Base-by-base conservation (phyloP, 2,797 vertebrate species). In the Hapalemur alaotrensis region DNA sequence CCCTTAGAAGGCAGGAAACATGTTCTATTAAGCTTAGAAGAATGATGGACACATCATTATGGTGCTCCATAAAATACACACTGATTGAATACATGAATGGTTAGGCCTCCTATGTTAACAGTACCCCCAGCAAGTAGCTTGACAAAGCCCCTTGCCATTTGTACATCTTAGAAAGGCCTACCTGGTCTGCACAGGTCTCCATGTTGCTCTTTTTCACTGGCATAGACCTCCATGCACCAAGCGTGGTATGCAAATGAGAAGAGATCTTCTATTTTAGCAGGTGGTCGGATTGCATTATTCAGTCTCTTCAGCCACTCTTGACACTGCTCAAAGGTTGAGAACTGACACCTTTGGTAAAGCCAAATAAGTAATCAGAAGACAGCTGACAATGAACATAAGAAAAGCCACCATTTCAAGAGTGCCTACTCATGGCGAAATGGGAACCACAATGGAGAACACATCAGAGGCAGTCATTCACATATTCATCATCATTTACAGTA, bases 201-300 rank as follows among this genome's bases (percentile, higher is more conserved):
- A 0, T 99, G 99, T 97, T 99, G 99, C 85, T 99, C 99, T 98
- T 99, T 99, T 76, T 99, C 99, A 7, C 99, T 99, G 0, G 99
- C 99, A 0, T 99, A 99, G 28, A 99, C 99, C 78, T 99, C 99
- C 99, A 99, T 99, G 97, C 99, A 99, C 99, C 99, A 99, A 54
- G 99, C 99, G 0, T 99, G 99, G 95, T 99, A 99, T 82, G 99
- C 99, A 6, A 99, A 99, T 1, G 99, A 99, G 98, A 99, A 99
- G 28, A 99, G 99, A 95, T 99, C 99, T 97, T 99, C 99, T 92
- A 99, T 99, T 95, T 99, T 99, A 22, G 99, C 98, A 0, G 99
- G 99, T 10, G 99, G 99, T 32, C 99, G 99, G 72, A 99, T 98
- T 3, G 98, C 99, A 2, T 95, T 98, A 57, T 98, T 99, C 92